Conservation (phyloP, 1,140 invertebrate species). For the Sminthurinus signatus region DNA sequence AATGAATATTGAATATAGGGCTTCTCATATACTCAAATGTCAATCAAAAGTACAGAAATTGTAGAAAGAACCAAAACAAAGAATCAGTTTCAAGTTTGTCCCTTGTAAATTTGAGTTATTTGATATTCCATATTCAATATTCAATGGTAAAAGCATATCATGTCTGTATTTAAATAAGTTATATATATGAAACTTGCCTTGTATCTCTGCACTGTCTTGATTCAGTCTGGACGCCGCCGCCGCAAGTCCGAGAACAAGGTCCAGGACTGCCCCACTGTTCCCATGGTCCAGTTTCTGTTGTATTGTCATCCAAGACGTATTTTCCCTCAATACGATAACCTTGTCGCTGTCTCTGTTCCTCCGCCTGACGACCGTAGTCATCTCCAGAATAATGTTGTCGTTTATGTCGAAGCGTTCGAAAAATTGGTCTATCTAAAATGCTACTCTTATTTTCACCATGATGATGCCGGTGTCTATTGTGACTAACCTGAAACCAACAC, state of each 20-base stretch:
- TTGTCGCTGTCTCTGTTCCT: no score
- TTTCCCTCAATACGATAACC: not conserved
- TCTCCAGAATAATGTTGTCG: constrained; percentile 2
- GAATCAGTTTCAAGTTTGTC: no score
- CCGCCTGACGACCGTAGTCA: not conserved
- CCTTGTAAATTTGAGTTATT: no score
- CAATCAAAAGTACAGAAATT: no score
- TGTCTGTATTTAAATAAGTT: no score
- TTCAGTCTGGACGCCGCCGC: constrained; percentile 76
- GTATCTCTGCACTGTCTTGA: constrained; percentile 55
- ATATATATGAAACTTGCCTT: no score
- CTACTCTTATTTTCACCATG: constrained; percentile 10
- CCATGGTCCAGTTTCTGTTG: constrained; percentile 56
- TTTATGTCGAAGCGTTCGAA: not conserved
- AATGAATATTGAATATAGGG: constrained; percentile 9
- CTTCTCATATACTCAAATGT: no score
- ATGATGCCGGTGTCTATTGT: constrained; percentile 4
- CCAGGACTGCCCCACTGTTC: constrained; percentile 65
- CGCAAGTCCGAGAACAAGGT: constrained; percentile 77
- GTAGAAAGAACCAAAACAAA: no score
- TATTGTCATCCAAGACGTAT: constrained; percentile 6
- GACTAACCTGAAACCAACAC: not conserved
- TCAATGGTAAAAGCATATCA: no score
- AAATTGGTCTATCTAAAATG: not conserved
- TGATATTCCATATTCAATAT: no score